Base-by-base conservation (phyloP, 2,113 vertebrate species). In the Argyrosomus japonicus region DNA sequence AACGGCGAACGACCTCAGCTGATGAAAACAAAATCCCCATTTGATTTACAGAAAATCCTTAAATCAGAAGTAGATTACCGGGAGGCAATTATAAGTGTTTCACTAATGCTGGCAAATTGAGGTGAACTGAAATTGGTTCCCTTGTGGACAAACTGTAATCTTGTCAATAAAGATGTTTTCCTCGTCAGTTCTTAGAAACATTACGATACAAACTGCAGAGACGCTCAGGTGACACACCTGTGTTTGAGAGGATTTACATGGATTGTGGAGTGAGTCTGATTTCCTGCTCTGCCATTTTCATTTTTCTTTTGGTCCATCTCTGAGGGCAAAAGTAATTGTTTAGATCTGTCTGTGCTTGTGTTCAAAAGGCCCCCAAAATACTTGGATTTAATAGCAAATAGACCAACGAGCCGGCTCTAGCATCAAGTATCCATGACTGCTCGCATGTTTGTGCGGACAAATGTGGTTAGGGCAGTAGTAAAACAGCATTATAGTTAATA, bases 1-100 rank as follows among this genome's bases (percentile, higher is more conserved):
- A 89, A 79, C n/a, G 32, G 21, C 47, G 51, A 48, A 62, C 54
- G 62, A 83, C 43, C 64, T 77, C 6, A 12, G 67, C 63, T 88
- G 53, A 93, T 88, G 78, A 94, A 91, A 92, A 86, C 58, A 36
- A 88, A 91, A 93, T 89, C 90, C 89, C 86, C 56, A 82, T 83
- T 92, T 92, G 25, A 93, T 92, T 92, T 86, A 75, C 53, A 83
- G 68, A 70, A 88, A 93, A 94, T 89, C 83, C 79, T 45, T 9
- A 74, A 85, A 88, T 83, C 58, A 61, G 65, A 53, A 27, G 63
- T 11, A 79, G 79, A 89, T 90, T 85, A 79, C 36, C 13, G 27
- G 18, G 15, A 62, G 60, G 43, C 57, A 86, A 82, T 84, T 60
- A 75, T 36, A 73, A 63, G 23, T 58, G 58, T 86, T 74, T 85